Evolutionary conservation across 2,113 vertebrate genomes (phyloP), one percentile per base, ranked within the genome.

Genomic region (Micromys minutus): DNA sequence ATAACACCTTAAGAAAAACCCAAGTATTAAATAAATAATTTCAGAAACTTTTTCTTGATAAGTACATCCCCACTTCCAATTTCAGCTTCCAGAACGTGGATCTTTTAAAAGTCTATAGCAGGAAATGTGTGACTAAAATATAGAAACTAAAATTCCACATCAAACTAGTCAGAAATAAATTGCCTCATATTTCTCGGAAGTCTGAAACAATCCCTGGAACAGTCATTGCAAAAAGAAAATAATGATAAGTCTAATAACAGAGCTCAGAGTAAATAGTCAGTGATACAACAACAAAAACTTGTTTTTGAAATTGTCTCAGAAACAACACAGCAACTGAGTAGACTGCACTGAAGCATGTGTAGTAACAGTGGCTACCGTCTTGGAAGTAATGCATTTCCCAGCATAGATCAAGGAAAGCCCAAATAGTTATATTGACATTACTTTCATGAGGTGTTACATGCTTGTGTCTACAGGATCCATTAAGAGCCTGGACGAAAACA

Each of bases 361-460:
- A 4, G 65, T 2, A 84, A n/a, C 0, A 26, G 13, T 4, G 12
- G 11, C 2, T 52, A 13, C 8, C 6, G 69, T 24, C 17, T 22
- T 74, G 16, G 7, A 93, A 65, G 3, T 21, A 74, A 0, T 1
- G 2, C 42, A 22, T 45, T n/a, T 19, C 5, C 22, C 10, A 47
- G 9, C 4, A 84, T 9, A 87, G 9, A 34, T 16, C 3, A 26
- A 84, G 16, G 15, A 6, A 87, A 5, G 12, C 5, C 71, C 9
- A 92, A 0, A 7, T 0, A 50, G 17, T 91, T 42, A 47, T 5
- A 77, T 21, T 77, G 72, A 83, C 50, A 72, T 45, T 2, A 59
- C 42, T 93, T 94, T 77, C 65, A 36, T 36, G 8, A 72, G 11
- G 15, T 71, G 3, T 55, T 9, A 19, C n/a, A 29, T 11, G 29